These are phyloP conservation scores for Syndactyla subalaris DNA, from an alignment of 2,797 vertebrate species.

Conservation along the genomic window DNA sequence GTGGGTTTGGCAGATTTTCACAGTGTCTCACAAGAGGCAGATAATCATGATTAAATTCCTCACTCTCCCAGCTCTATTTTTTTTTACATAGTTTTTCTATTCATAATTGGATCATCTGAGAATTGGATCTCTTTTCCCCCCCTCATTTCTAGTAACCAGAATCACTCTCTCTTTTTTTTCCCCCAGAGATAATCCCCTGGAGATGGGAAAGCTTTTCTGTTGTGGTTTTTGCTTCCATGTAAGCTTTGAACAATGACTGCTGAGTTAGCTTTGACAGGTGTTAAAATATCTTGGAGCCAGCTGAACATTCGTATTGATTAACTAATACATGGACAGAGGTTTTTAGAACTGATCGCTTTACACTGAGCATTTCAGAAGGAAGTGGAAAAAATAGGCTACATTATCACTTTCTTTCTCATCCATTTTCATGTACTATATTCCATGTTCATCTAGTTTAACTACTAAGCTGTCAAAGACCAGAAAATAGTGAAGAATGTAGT, in stretches of 20 bases:
- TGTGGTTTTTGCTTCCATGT: slow-evolving; percentile 54
- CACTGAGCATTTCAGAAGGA: slow-evolving; percentile 64
- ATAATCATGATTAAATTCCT: slow-evolving; percentile 58
- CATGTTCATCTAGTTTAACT: slow-evolving; percentile 54
- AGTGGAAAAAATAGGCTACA: slow-evolving; percentile 25
- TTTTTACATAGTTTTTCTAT: slow-evolving; percentile 50
- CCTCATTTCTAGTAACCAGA: slow-evolving; percentile 31
- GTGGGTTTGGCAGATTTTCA: slow-evolving; percentile 52
- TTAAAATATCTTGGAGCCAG: slow-evolving; percentile 65
- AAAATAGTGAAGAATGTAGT: slow-evolving; percentile 29
- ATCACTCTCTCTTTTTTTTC: not conserved
- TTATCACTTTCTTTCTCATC: slow-evolving; percentile 69
- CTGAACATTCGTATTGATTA: slow-evolving; percentile 74
- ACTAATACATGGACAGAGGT: slow-evolving; percentile 55
- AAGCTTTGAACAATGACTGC: slow-evolving; percentile 69
- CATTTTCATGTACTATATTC: slow-evolving; percentile 51
- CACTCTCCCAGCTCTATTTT: not conserved
- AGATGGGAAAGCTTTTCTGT: slow-evolving; percentile 50
- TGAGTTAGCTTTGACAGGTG: slow-evolving; percentile 70
- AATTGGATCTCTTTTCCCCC: slow-evolving; percentile 3
- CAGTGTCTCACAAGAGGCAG: slow-evolving; percentile 6
- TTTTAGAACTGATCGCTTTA: slow-evolving; percentile 66
- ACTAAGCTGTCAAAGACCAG: slow-evolving; percentile 47
- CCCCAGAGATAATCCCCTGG: slow-evolving; percentile 36
- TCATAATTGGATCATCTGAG: slow-evolving; percentile 72